Evolutionary conservation across 2,888 invertebrate species (phyloP).

Genomic region (Eristalis pertinax): DNA sequence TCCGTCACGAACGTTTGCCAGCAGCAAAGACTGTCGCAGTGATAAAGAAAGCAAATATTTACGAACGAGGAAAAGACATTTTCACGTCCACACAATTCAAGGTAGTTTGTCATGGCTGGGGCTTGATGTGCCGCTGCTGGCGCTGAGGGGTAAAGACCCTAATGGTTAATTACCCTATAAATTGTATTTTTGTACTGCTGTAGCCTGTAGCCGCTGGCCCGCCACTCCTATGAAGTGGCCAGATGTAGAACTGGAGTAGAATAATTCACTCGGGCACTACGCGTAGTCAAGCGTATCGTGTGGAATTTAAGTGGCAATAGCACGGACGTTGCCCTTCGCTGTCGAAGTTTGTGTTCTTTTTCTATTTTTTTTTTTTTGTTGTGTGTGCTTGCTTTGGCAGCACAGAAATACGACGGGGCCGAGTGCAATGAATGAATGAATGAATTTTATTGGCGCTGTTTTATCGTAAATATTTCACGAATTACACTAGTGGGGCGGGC

Average conservation of each 20-base stretch:
- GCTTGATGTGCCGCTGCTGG: too few relatives aligned
- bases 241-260: slow-evolving; percentile 57
- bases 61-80: slow-evolving; percentile 54
- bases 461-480: slow-evolving; percentile 25
- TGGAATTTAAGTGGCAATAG: slow-evolving; percentile 63
- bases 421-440: slow-evolving; percentile 41
- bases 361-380: background rate
- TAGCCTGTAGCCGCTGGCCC: slow-evolving; percentile 24
- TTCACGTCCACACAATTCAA: slow-evolving; percentile 65
- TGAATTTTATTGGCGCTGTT: slow-evolving; percentile 39
- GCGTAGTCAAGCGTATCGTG: slow-evolving; percentile 63
- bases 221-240: slow-evolving; percentile 47
- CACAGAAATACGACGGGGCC: background rate
- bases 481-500: background rate
- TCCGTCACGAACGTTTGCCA: background rate
- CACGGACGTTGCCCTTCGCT: slow-evolving; percentile 63
- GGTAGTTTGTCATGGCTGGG: slow-evolving; percentile 20
- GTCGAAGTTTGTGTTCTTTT: background rate
- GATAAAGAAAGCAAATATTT: slow-evolving; percentile 55
- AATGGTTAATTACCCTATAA: slow-evolving; percentile 66
- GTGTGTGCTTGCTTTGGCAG: slow-evolving; percentile 1
- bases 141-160: slow-evolving; percentile 7
- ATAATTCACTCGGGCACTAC: slow-evolving; percentile 47
- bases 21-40: slow-evolving; percentile 32
- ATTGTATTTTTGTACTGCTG: slow-evolving; percentile 54